Evolutionary conservation across 2,113 vertebrate species (phyloP).

Genomic region (Mugil cephalus): DNA sequence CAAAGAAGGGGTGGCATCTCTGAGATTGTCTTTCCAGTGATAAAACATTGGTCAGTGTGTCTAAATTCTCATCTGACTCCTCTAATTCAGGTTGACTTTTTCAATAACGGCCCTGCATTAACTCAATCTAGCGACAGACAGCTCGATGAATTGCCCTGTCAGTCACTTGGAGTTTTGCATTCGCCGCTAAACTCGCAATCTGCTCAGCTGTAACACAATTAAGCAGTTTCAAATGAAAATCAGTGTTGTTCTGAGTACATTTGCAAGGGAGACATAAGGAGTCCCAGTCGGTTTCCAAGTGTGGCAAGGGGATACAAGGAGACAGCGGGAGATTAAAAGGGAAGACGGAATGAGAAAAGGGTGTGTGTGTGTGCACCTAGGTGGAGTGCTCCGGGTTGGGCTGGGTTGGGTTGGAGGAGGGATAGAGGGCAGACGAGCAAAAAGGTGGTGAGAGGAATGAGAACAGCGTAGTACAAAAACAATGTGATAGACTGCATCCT

Average conservation of each 20-base stretch:
- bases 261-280: constrained; percentile 71
- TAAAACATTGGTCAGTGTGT: constrained; percentile 53
- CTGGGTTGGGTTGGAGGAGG: neutral
- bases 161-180: constrained; percentile 77
- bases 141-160: constrained; percentile 84
- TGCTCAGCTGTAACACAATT: constrained; percentile 82
- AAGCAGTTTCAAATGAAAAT: constrained; percentile 80
- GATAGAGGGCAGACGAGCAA: constrained; percentile 19
- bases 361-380: constrained; percentile 4
- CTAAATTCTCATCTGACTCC: constrained; percentile 75
- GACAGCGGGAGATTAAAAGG: constrained; percentile 45
- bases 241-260: constrained; percentile 78
- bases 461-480: constrained; percentile 9
- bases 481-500: neutral
- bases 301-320: constrained; percentile 29
- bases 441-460: neutral
- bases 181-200: constrained; percentile 78
- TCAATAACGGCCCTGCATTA: constrained; percentile 81
- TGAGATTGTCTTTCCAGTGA: constrained; percentile 29
- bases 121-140: constrained; percentile 82
- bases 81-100: constrained; percentile 83
- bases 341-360: constrained; percentile 26
- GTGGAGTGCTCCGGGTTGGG: neutral
- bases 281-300: constrained; percentile 28
- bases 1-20: constrained; percentile 16